phyloP scores from a whole-genome alignment of 2,888 invertebrate species.

The Eristalinus aeneus region DNA sequence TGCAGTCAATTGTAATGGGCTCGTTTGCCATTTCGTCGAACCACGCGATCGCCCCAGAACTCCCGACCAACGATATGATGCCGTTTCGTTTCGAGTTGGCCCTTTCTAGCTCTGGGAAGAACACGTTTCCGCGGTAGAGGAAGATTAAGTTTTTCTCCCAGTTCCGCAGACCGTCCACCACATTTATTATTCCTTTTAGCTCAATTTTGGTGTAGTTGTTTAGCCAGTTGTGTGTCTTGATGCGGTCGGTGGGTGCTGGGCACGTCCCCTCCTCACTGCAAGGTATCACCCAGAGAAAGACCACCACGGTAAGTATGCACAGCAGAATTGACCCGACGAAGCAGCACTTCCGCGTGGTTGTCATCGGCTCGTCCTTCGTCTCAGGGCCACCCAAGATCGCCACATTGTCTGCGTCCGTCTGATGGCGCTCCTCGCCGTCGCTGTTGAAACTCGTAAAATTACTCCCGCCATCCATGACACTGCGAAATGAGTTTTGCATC shows the following conservation, averaged over 20 bases:
- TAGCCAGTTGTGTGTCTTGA: conserved; percentile 86
- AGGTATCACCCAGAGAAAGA: conserved; percentile 89
- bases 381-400: conserved; percentile 80
- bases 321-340: conserved; percentile 87
- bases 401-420: conserved; percentile 78
- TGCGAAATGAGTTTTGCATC: conserved; percentile 78
- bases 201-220: conserved; percentile 86
- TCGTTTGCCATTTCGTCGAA: conserved; percentile 86
- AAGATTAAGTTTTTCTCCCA: conserved; percentile 87
- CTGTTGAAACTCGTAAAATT: conserved; percentile 78
- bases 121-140: conserved; percentile 86
- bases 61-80: conserved; percentile 86
- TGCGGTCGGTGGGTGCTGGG: conserved; percentile 82
- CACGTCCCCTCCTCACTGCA: conserved; percentile 88
- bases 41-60: conserved; percentile 88
- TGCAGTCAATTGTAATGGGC: conserved; percentile 88
- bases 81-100: conserved; percentile 82
- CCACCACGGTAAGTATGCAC: conserved; percentile 86
- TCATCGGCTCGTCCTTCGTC: conserved; percentile 83
- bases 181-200: conserved; percentile 86
- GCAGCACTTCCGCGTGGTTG: conserved; percentile 85
- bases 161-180: conserved; percentile 85
- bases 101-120: conserved; percentile 82
- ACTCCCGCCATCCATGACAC: conserved; percentile 77
- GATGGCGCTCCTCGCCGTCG: conserved; percentile 78